These are phyloP conservation scores for Mesorhabditis spiculigera DNA, from an alignment of 2,888 invertebrate genomes.

Conservation along the genomic window DNA sequence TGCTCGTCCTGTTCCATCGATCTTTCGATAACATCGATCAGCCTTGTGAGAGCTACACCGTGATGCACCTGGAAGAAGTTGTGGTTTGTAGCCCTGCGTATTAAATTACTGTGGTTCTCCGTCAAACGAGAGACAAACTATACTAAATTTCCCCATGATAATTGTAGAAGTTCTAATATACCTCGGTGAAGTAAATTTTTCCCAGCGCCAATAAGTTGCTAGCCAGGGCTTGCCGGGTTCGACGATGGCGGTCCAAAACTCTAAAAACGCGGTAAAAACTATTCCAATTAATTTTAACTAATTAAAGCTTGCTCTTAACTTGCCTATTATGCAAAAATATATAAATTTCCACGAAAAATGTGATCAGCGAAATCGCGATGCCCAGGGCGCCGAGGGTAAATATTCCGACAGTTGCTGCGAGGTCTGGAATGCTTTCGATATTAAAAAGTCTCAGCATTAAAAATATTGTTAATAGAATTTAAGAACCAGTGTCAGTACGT, in stretches of 20 bases:
- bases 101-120: background rate
- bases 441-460: too few species aligned
- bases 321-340: slow-evolving; percentile 1
- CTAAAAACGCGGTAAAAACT: too few species aligned
- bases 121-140: too few species aligned
- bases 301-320: too few species aligned
- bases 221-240: background rate
- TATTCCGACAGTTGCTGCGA: slow-evolving; percentile 29
- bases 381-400: slow-evolving; percentile 30
- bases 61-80: background rate
- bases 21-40: background rate
- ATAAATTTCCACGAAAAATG: slow-evolving; percentile 19
- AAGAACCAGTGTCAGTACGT: background rate
- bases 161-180: background rate
- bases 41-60: background rate
- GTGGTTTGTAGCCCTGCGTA: background rate
- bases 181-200: background rate
- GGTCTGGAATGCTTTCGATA: slow-evolving; percentile 12
- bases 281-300: too few species aligned
- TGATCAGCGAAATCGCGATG: slow-evolving; percentile 20
- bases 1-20: background rate
- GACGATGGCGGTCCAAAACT: background rate
- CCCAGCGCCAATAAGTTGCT: background rate
- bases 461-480: background rate
- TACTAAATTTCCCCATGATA: too few species aligned